Evolutionary conservation across 2,797 vertebrate species (phyloP).

Genomic region (Zenarchopterus dispar): DNA sequence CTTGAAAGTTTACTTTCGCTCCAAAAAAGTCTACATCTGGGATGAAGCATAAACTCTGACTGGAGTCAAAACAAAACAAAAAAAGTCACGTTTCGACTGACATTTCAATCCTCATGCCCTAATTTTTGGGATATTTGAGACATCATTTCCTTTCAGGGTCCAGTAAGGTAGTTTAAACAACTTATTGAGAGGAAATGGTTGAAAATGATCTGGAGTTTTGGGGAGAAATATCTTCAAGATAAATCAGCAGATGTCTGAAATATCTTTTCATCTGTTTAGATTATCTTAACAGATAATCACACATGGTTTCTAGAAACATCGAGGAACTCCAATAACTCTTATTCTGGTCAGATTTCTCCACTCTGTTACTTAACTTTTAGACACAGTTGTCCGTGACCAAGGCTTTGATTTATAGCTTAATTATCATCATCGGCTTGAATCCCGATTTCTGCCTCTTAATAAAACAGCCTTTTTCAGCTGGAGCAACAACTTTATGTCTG

Average conservation of each 20-base stretch:
- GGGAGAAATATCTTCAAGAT: no score
- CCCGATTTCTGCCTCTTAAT: constrained; percentile 9
- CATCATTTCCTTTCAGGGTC: background rate
- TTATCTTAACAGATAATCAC: no score
- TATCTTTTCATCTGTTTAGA: background rate
- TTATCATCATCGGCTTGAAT: constrained; percentile 5
- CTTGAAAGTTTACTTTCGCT: background rate
- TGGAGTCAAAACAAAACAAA: constrained; percentile 3
- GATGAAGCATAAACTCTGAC: constrained; percentile 3
- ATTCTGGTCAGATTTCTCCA: no score
- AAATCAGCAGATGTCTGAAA: background rate
- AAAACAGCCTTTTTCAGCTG: constrained; percentile 23
- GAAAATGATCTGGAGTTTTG: background rate
- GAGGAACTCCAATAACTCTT: no score
- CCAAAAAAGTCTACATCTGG: background rate
- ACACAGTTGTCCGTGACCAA: background rate
- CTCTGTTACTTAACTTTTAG: no score
- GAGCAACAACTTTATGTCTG: constrained; percentile 21
- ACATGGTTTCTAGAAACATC: no score
- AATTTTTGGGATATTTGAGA: background rate
- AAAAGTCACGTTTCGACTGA: background rate
- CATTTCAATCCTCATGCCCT: background rate
- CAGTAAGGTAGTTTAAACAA: background rate
- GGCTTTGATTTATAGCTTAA: constrained; percentile 7
- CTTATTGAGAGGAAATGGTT: background rate